Evolutionary conservation across 2,113 vertebrate genomes (phyloP), one percentile per base, ranked within the genome.

Genomic region (Ellobius talpinus): DNA sequence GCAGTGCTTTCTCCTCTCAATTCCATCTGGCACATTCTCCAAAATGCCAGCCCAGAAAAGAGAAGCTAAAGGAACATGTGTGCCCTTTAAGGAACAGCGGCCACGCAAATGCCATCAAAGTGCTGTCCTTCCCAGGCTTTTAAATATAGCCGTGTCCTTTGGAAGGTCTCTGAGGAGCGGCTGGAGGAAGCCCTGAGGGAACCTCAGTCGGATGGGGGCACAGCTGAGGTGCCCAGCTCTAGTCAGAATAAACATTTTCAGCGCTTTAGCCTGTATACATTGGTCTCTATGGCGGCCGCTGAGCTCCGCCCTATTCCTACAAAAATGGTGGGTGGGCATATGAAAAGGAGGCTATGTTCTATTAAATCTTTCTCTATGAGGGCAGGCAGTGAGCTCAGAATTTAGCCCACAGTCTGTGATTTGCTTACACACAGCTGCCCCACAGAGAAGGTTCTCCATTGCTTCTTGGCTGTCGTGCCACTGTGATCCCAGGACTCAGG

Each of bases 91-190:
- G 70, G 72, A 85, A 77, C 81, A 94, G 96, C 78, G 33, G 96
- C 96, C 94, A 94, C 96, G 86, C 74, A 98, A 98, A 98, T 90
- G 97, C 58, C 98, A 97, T 11, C 7, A 68, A 50, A 95, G 85
- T 7, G 10, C 70, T 33, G 52, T 26, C 87, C 87, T 61, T 61
- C 90, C 84, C 47, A 88, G 73, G 81, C 90, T 96, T 95, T 96
- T 93, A 97, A 96, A 97, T 74, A 88, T 58, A 97, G 93, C 42
- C 21, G 19, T 29, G 33, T 92, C 78, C 93, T 91, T 84, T 95
- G 0, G 0, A 55, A 89, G 72, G 87, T 42, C 70, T 61, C 52
- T 33, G 68, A 24, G 2, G 50, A 52, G 66, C 0, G 68, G 16
- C n/a, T 61, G n/a, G n/a, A 76, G 87, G 55, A 21, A 45, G 70